phyloP scores from a whole-genome alignment of 2,113 vertebrate genomes.

The Grus americana region DNA sequence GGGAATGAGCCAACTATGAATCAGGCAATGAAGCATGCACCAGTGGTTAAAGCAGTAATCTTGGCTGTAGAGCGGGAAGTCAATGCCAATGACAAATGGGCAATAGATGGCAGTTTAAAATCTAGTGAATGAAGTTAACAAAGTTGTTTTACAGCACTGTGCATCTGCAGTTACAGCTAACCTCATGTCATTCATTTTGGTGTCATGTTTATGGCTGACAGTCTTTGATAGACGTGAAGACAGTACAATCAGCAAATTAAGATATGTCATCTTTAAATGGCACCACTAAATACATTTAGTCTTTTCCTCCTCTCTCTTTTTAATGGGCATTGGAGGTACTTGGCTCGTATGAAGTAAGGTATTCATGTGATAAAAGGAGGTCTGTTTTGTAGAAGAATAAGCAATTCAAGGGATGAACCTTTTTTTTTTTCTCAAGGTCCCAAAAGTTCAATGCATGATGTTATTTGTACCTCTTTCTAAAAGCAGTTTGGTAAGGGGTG shows the following conservation, averaged over 20 bases:
- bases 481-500: background rate
- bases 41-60: background rate
- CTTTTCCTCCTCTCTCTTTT: background rate
- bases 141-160: constrained; percentile 23
- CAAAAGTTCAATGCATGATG: background rate
- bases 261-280: background rate
- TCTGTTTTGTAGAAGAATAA: background rate
- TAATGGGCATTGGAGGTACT: background rate
- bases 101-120: constrained; percentile 28
- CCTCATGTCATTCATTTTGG: background rate
- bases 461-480: background rate
- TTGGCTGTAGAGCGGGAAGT: background rate
- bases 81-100: constrained; percentile 31
- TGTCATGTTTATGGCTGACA: background rate
- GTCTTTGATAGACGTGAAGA: background rate
- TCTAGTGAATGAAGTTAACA: constrained; percentile 1
- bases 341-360: background rate
- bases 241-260: background rate
- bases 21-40: background rate
- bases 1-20: background rate
- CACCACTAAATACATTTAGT: background rate
- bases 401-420: background rate
- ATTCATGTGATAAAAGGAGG: background rate
- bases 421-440: rapidly evolving
- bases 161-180: background rate